Evolutionary conservation across 2,797 vertebrate species (phyloP), one percentile per base, ranked within the genome.

Genomic region (Fistularia tabacaria): DNA sequence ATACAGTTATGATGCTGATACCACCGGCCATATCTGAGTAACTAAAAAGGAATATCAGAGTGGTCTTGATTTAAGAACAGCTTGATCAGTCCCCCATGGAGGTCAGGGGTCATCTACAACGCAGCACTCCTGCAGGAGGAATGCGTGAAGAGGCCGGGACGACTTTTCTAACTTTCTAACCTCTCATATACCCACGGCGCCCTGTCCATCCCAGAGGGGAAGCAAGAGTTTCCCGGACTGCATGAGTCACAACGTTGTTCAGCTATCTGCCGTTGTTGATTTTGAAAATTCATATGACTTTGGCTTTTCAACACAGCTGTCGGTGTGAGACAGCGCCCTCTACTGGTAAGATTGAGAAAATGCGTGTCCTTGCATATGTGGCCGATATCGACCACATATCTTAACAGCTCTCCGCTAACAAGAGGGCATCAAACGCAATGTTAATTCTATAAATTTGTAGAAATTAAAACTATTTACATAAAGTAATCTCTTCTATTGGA

Each of bases 291-390:
- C 43, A 10, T 9, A 11, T 40, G 25, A 25, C 25, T 25, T 25
- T 25, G 25, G 25, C 25, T 15, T 11, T 41, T 10, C 9, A 7
- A 7, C 9, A 41, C 13, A 13, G 62, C 43, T 52, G 25, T 55
- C 48, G 0, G 10, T 44, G 46, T 69, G 25, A 66, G 70, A 74
- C 51, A 59, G 42, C 51, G 0, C 62, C 69, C 14, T 51, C 82
- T 71, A 11, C 10, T 75, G 79, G 51, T 46, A 25, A 25, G 25
- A 25, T 25, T 3, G 0, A 56, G 10, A n/a, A 74, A 57, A 15
- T 63, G 54, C 70, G 60, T 3, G 14, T 7, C 38, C 36, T n/a
- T 3, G 0, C 43, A 45, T 7, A 14, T 45, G n/a, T 11, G 6
- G 9, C 12, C 9, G 11, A 11, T 7, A 1, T 6, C 14, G 6